Evolutionary conservation across 2,113 vertebrate genomes (phyloP), one percentile per base, ranked within the genome.

Genomic region (Pseudolaguvia tuberculata): DNA sequence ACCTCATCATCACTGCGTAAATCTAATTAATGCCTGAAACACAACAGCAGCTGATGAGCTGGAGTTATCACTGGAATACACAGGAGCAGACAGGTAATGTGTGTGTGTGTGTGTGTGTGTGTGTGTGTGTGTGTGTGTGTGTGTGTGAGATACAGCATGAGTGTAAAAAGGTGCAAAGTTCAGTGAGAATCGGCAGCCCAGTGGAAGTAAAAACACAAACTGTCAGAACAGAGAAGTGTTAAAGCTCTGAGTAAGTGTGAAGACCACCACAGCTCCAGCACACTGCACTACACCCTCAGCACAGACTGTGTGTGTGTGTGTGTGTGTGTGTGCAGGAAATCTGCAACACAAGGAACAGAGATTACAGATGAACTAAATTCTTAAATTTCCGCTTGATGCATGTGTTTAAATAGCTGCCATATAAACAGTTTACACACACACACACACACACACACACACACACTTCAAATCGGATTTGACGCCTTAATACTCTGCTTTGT

Each of bases 101-200:
- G 56, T 31, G 56, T 29, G 56, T 58, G 56, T 58, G 56, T 58
- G 25, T 31, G 25, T 31, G 25, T 58, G 12, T 25, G 53, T 55
- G 31, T 21, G 59, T 31, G 56, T 31, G 56, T 29, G 56, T 58
- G 56, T 58, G 56, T 58, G 25, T 31, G 25, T 31, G 25, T 58
- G 12, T 25, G 53, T 55, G 53, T 27, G 13, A 63, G 35, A 45
- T 21, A 3, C 20, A 6, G 21, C 14, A 21, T 1, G 5, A 9
- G 11, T 2, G 12, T 31, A 20, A 35, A 42, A 63, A 63, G 23
- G 53, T 71, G 69, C 53, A 71, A 57, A 47, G 69, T 71, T 25
- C 69, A 57, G 15, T 13, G 9, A 42, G 27, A 21, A 55, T 70
- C 68, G 55, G 51, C 51, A 39, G 50, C 4, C 5, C 25, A 18